Base-by-base conservation (phyloP, 2,888 invertebrate species). In the Lordiphosa fenestrarum region DNA sequence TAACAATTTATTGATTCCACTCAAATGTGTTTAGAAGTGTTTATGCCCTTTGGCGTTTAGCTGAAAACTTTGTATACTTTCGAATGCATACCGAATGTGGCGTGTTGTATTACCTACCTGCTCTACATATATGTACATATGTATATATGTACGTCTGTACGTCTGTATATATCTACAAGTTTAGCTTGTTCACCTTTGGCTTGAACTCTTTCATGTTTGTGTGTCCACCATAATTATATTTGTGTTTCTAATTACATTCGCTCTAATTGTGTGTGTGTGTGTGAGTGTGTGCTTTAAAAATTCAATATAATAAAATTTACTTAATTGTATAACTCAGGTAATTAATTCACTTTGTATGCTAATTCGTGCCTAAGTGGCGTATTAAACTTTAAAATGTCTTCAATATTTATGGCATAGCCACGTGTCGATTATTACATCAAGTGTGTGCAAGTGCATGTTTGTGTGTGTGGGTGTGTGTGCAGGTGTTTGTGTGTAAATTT, bases 251-350 rank as follows among this genome's bases (percentile, higher is more conserved):
- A 86, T 85, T 84, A 84, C 80, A 69, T 76, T 73, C 6, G 13
- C 38, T 38, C 23, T 12, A 42, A 42, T 40, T 40, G 38, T n/a
- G n/a, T n/a, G 4, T n/a, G 41, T 52, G 58, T 51, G 54, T 60
- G 39, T 48, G 50, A 59, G 54, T 19, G 19, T 19, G 19, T 19
- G 19, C 19, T 50, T 78, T 84, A 78, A 85, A 84, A 84, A 85
- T 84, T 84, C 84, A 84, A 86, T 85, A 71, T 78, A 82, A 84
- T 86, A 82, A 84, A 86, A 85, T 85, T 84, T 73, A 85, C 84
- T 86, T 84, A 85, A 84, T 86, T 86, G 84, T 71, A 80, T 86
- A 85, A 85, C 86, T 71, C 82, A 77, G 77, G 73, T 86, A 85
- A 86, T 84, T 86, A 85, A 84, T 84, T 84, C 86, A 84, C 74